Evolutionary conservation across 2,888 invertebrate genomes (phyloP).

Genomic region (Nemurella pictetii): DNA sequence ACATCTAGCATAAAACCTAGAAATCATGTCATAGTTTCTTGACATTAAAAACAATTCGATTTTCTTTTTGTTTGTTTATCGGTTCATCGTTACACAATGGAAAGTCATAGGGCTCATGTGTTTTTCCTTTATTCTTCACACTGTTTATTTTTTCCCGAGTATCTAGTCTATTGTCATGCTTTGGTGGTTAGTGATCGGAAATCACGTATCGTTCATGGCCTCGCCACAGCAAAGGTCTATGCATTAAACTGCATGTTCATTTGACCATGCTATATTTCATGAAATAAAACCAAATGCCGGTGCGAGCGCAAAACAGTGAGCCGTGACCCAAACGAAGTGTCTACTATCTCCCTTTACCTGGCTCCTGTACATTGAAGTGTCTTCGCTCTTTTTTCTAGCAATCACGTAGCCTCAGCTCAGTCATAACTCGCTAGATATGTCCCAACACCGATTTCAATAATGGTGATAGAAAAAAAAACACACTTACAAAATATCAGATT

Average conservation of each 20-base stretch:
- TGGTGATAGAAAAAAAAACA: too few species aligned
- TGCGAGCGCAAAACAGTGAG: neutral
- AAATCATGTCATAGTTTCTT: neutral
- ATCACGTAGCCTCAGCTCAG: neutral
- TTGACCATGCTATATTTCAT: conserved; percentile 4
- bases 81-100: neutral
- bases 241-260: conserved; percentile 8
- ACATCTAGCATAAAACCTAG: neutral
- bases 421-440: too few species aligned
- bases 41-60: neutral
- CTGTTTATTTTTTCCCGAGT: neutral
- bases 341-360: too few species aligned
- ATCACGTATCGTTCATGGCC: conserved; percentile 8
- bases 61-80: neutral
- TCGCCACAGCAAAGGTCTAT: neutral
- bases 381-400: neutral
- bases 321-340: too few species aligned
- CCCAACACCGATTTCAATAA: too few species aligned
- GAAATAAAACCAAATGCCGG: neutral
- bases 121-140: neutral
- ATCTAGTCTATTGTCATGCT: conserved; percentile 14
- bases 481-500: too few species aligned
- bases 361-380: too few species aligned
- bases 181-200: conserved; percentile 10
- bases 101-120: neutral